Base-by-base conservation (phyloP, 1,140 invertebrate species). In the Anoplolepis gracilipes region DNA sequence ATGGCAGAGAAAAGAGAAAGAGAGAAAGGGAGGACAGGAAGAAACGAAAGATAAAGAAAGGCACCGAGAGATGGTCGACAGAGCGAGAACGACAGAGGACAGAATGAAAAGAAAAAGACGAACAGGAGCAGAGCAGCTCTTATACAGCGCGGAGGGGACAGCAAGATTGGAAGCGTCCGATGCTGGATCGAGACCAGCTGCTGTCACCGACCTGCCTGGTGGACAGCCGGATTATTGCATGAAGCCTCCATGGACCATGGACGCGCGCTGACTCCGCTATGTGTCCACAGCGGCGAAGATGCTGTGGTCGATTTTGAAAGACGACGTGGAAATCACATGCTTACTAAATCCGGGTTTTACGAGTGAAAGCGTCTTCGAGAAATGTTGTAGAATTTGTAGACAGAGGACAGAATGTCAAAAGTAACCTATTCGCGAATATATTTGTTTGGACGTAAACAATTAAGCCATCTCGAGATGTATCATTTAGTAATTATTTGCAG, bases 121-220 rank as follows among this genome's bases (percentile, higher is more conserved):
- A 42, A 72, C 39, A 87, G 67, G 57, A 81, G 65, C 65, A 13
- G 76, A 76, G 73, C 67, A 61, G 65, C 79, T 87, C 72, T 87
- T 46, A 72, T 67, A 33, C 16, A 70, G 39, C 53, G 33, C 72
- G n/a, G 49, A 65, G 76, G 59, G 59, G 53, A 49, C 65, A 67
- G 61, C 49, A 19, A 77, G 73, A 86, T 77, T 59, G 78, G 39
- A 87, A 75, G 78, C 64, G 57, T 70, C 64, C 69, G 72, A 77
- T 82, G 86, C 86, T 86, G 86, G 87, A 92, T 87, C 89, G 70
- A 85, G 84, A 92, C 86, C 88, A 92, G 86, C 86, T 89, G 91
- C 88, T 92, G 89, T 91, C 79, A 87, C 64, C 86, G 61, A 91
- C 77, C 78, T 87, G 69, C 53, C 30, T 77, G 81, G 89, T 87